These are phyloP conservation scores for Mormyrops boulengeri DNA, from an alignment of 2,797 vertebrate genomes.

Conservation along the genomic window DNA sequence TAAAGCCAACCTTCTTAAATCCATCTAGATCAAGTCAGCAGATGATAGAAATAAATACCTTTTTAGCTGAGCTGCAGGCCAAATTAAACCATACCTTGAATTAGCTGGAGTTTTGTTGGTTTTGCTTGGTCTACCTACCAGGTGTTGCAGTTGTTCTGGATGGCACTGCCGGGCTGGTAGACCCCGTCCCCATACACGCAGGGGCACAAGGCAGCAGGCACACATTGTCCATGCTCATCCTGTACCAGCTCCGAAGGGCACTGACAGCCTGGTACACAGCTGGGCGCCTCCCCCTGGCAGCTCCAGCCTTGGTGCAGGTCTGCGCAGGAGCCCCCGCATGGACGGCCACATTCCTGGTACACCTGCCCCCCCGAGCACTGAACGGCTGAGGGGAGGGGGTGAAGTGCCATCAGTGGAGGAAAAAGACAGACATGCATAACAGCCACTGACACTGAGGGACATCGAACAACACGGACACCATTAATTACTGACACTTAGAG, in stretches of 20 bases:
- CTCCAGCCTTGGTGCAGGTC: conserved; percentile 49
- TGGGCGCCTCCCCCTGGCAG: conserved; percentile 45
- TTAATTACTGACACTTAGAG: background rate
- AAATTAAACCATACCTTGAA: background rate
- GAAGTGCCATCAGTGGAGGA: background rate
- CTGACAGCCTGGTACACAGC: conserved; percentile 77
- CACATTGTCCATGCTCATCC: conserved; percentile 70
- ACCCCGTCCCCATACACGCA: conserved; percentile 56
- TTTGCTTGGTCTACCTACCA: conserved; percentile 60
- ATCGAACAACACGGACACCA: background rate
- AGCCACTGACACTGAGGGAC: background rate
- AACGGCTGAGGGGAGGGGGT: conserved; percentile 47
- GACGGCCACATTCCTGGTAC: conserved; percentile 69
- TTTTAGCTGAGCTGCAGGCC: background rate
- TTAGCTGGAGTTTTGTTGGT: background rate
- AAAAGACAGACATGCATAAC: background rate
- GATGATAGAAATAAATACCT: background rate
- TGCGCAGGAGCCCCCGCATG: conserved; percentile 64
- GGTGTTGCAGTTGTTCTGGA: conserved; percentile 65
- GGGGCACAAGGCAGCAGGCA: conserved; percentile 63
- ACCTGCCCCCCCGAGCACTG: conserved; percentile 71
- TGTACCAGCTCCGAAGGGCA: conserved; percentile 69
- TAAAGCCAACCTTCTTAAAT: background rate
- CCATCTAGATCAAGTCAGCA: background rate
- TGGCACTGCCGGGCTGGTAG: conserved; percentile 51